These are phyloP conservation scores for Caenorhabditis panamensis DNA, from an alignment of 2,888 invertebrate species.

Conservation along the genomic window DNA sequence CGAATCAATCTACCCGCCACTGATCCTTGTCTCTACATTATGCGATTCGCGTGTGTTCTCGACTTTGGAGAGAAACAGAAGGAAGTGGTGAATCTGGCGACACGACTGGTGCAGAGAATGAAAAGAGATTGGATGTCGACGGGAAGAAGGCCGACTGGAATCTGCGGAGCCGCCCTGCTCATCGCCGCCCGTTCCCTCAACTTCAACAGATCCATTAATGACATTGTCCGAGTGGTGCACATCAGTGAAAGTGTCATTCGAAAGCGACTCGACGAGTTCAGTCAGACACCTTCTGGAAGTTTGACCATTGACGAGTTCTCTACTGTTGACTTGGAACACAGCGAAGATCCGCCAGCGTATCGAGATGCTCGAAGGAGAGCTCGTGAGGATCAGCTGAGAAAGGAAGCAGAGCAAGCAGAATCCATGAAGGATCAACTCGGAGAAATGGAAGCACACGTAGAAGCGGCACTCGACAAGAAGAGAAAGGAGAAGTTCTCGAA, in stretches of 20 bases:
- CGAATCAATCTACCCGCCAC: conserved; percentile 85
- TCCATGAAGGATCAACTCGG: conserved; percentile 62
- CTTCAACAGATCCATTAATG: conserved; percentile 78
- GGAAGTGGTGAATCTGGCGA: conserved; percentile 91
- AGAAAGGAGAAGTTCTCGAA: conserved; percentile 73
- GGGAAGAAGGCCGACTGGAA: conserved; percentile 94
- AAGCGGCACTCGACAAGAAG: conserved; percentile 76
- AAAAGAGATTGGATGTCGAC: conserved; percentile 97
- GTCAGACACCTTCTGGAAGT: conserved; percentile 95
- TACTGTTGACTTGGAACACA: conserved; percentile 88
- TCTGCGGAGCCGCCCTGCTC: conserved; percentile 96
- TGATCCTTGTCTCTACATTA: conserved; percentile 96
- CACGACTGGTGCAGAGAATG: conserved; percentile 95
- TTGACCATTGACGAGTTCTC: conserved; percentile 97
- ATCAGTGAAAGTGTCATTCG: conserved; percentile 79
- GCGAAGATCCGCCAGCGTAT: conserved; percentile 80
- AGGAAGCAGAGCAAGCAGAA: conserved; percentile 71
- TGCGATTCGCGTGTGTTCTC: conserved; percentile 93
- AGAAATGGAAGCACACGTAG: conserved; percentile 74
- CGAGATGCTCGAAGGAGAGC: conserved; percentile 73
- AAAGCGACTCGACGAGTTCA: conserved; percentile 89
- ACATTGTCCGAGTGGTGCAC: conserved; percentile 80
- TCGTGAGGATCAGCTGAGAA: conserved; percentile 70
- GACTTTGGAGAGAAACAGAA: conserved; percentile 92
- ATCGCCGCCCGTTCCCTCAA: conserved; percentile 87